Evolutionary conservation across 2,797 vertebrate species (phyloP).

Genomic region (Hemitrygon akajei): DNA sequence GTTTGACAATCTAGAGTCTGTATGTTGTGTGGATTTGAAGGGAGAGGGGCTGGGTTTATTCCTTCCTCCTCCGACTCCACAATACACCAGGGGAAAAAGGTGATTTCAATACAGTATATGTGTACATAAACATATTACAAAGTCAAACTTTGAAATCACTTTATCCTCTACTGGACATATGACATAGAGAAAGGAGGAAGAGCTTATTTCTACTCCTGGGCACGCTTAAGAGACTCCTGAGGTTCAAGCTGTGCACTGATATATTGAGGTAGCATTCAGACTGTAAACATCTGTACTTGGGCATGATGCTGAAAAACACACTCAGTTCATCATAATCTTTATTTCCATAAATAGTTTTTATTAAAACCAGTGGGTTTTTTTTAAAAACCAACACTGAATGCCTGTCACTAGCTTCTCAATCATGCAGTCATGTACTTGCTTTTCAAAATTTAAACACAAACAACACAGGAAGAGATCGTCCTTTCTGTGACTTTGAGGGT

Average conservation of each 20-base stretch:
- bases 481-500: background rate
- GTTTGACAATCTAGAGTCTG: conserved; percentile 10
- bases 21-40: background rate
- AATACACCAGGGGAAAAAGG: background rate
- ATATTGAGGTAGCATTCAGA: background rate
- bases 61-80: background rate
- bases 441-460: background rate
- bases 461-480: background rate
- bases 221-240: background rate
- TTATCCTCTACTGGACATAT: background rate
- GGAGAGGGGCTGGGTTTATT: background rate
- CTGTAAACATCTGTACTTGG: background rate
- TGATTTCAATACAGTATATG: background rate
- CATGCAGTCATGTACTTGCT: background rate
- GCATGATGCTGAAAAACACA: background rate
- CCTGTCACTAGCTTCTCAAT: background rate
- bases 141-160: background rate
- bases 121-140: background rate
- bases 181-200: background rate
- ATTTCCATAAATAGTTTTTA: background rate
- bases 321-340: background rate
- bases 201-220: background rate
- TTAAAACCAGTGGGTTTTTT: background rate
- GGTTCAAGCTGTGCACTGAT: background rate
- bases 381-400: background rate